Conservation (phyloP, 2,797 vertebrate species). For the Microtus obscurus region DNA sequence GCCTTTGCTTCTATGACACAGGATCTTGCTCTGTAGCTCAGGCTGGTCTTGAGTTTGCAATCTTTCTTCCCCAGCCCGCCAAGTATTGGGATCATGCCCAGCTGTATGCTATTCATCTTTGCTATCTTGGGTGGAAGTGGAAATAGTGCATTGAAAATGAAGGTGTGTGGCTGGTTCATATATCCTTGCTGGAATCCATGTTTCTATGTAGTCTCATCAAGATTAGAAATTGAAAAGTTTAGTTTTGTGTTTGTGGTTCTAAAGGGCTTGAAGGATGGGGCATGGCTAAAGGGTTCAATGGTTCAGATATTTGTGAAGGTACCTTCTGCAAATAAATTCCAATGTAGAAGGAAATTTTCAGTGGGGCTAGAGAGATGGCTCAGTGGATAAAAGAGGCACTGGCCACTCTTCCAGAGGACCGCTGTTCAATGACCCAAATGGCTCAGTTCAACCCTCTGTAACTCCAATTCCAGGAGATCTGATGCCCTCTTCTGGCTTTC, state of each 20-base stretch:
- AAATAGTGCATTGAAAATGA: neutral
- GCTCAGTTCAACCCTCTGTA: neutral
- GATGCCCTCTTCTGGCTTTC: neutral
- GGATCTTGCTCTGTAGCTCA: neutral
- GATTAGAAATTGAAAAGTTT: conserved; percentile 17
- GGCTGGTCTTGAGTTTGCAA: neutral
- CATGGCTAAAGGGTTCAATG: neutral
- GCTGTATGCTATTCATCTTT: neutral
- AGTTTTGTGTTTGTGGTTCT: neutral
- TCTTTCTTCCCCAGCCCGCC: neutral
- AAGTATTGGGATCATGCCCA: neutral
- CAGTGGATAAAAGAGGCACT: neutral
- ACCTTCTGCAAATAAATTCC: neutral
- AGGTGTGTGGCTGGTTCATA: neutral
- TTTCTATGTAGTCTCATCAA: conserved; percentile 2
- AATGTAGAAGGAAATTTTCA: neutral
- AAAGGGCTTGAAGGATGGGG: neutral
- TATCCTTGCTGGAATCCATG: neutral
- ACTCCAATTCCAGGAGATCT: neutral
- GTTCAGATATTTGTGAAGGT: neutral
- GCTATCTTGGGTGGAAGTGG: neutral
- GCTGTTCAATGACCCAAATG: neutral
- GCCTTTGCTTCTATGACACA: neutral
- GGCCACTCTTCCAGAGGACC: neutral
- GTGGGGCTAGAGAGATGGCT: neutral